Base-by-base conservation (phyloP, 35 echinoderm and acorn worm genomes). In the Nesometra sesokonis region DNA sequence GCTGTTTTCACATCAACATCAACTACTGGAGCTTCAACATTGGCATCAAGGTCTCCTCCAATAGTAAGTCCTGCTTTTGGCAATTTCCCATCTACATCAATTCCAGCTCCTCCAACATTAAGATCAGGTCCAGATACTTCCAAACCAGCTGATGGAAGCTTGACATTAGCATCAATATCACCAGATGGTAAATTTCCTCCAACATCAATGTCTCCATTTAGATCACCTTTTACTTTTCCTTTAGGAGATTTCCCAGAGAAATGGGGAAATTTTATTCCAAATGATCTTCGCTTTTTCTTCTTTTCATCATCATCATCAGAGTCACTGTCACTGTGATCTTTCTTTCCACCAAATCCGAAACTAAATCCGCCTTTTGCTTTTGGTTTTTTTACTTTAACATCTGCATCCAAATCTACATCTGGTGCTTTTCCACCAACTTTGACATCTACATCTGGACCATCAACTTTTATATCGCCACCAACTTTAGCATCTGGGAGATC, bases 151-250 rank as follows among this genome's bases (percentile, higher is more conserved):
- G 46, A 38, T 34, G 83, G 83, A 30, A 33, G 5, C n/a, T 85
- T 85, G 1, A 38, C 37, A 15, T 46, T n/a, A 85, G 40, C 39
- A 43, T 43, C 39, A 30, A 30, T 9, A 33, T 29, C n/a, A 29
- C 77, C 77, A 34, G 35, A n/a, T 27, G 35, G 32, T 21, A 35
- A 19, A n/a, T 82, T 34, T 79, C 35, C 83, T 36, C 85, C 78
- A 21, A 89, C 37, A 81, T 93, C 89, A 82, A 77, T 76, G 57
- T 80, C 79, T 81, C 5, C 79, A 34, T 81, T 32, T 81, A 36
- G 2, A 34, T 15, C 94, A 32, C 84, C 87, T 85, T 93, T 88
- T 29, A 86, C 89, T 91, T 91, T 35, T 67, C 77, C 23, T 86
- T 89, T 80, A 67, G 85, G 32, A 89, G 84, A 38, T 8, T 78